These are phyloP conservation scores for Drosophila orosa DNA, from an alignment of 1,140 invertebrate genomes.

Conservation along the genomic window DNA sequence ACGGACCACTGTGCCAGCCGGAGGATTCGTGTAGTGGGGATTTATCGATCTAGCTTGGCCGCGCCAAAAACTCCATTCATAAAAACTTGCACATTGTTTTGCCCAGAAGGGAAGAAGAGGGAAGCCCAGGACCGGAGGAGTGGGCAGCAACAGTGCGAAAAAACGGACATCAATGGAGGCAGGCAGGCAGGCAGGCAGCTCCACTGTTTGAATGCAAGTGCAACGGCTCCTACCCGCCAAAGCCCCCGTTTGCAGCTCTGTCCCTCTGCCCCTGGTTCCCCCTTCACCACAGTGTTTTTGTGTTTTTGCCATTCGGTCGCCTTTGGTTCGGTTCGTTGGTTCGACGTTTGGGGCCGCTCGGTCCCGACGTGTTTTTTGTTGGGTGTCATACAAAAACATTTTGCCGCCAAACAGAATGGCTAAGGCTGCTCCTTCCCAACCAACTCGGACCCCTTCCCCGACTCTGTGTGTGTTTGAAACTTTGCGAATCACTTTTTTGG, in stretches of 20 bases:
- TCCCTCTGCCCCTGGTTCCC: not conserved
- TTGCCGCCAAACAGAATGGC: conserved; percentile 81
- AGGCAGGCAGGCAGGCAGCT: conserved; percentile 29
- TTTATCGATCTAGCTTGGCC: conserved; percentile 82
- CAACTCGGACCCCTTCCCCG: not conserved
- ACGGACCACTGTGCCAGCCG: conserved; percentile 59
- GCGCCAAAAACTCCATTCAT: conserved; percentile 83
- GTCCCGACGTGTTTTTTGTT: conserved; percentile 69
- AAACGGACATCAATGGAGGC: conserved; percentile 59
- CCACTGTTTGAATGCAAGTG: conserved; percentile 66
- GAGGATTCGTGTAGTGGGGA: conserved; percentile 69
- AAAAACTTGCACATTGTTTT: conserved; percentile 83
- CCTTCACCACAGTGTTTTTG: conserved; percentile 3
- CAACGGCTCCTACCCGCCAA: conserved; percentile 40
- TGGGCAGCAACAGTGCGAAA: conserved; percentile 59
- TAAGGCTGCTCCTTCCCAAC: conserved; percentile 53
- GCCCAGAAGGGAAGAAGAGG: conserved; percentile 40
- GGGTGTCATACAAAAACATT: conserved; percentile 76
- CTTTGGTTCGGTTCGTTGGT: conserved; percentile 67
- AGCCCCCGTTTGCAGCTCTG: conserved; percentile 4
- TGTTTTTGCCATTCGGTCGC: conserved; percentile 41
- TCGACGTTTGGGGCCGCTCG: conserved; percentile 56
- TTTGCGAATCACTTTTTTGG: conserved; percentile 81
- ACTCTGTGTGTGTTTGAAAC: conserved; percentile 60
- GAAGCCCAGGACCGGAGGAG: conserved; percentile 47